Evolutionary conservation across 1,140 invertebrate species (phyloP).

Genomic region (Sminthurinus signatus): DNA sequence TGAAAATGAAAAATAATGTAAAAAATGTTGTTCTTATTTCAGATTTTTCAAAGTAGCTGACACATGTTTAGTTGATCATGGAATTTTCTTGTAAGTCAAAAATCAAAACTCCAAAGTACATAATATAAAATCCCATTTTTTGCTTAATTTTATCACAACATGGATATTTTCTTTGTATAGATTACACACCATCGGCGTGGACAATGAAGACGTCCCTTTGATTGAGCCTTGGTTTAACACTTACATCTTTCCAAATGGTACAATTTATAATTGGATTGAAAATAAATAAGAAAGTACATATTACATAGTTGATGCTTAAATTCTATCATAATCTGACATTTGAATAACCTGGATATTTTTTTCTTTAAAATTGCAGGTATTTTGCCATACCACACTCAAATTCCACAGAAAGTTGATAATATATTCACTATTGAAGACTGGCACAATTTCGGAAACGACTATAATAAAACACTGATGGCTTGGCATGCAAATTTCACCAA

Average conservation of each 20-base stretch:
- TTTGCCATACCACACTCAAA: conserved; percentile 14
- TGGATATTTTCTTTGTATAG: too few species aligned
- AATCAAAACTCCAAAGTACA: conserved; percentile 10
- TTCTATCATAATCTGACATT: too few species aligned
- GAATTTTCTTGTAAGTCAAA: conserved; percentile 23
- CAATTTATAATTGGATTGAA: too few species aligned
- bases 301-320: too few species aligned
- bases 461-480: conserved; percentile 9
- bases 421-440: conserved; percentile 33
- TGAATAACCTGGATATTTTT: too few species aligned
- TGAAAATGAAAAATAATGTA: too few species aligned
- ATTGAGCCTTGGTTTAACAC: conserved; percentile 29
- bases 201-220: neutral
- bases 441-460: conserved; percentile 21
- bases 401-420: conserved; percentile 13
- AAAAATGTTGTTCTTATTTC: neutral
- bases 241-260: conserved; percentile 34
- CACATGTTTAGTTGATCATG: conserved; percentile 24
- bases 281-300: too few species aligned
- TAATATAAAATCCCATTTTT: too few species aligned
- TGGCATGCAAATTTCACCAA: conserved; percentile 15
- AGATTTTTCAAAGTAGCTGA: conserved; percentile 21
- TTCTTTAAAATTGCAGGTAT: too few species aligned
- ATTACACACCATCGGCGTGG: too few species aligned
- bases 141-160: too few species aligned